Conservation (phyloP, 1,140 invertebrate genomes). For the Formica exsecta region DNA sequence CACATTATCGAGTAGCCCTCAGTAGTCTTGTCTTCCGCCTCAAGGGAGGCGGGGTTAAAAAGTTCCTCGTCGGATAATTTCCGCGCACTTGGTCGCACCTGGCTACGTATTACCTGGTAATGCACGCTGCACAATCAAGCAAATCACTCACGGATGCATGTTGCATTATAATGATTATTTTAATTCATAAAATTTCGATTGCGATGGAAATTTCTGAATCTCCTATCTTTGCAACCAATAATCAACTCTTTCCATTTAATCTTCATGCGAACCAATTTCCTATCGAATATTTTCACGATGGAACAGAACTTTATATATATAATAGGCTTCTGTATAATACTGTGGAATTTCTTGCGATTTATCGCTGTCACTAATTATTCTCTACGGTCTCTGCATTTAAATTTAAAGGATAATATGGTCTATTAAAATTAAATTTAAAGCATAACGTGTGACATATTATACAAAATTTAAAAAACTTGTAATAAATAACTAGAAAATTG, state of each 20-base stretch:
- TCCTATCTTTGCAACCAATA: background rate
- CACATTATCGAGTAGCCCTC: background rate
- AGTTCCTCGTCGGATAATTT: conserved; percentile 15
- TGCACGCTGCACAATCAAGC: background rate
- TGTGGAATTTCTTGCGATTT: background rate
- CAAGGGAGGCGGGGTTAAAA: background rate
- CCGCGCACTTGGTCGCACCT: background rate
- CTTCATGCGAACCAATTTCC: background rate
- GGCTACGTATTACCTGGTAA: background rate
- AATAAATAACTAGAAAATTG: background rate
- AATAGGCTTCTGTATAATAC: background rate
- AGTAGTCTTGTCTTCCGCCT: background rate
- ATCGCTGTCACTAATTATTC: background rate
- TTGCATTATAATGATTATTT: conserved; percentile 9
- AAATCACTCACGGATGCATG: background rate
- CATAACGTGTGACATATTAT: background rate
- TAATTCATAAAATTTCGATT: conserved; percentile 1
- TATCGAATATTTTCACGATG: background rate
- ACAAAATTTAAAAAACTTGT: background rate
- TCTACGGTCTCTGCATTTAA: background rate
- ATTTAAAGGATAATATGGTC: background rate
- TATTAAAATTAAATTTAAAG: too few species aligned
- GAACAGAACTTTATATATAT: background rate
- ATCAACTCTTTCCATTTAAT: conserved; percentile 15
- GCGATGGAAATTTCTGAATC: background rate